Conservation (phyloP, 2,797 vertebrate genomes). For the Prionace glauca region DNA sequence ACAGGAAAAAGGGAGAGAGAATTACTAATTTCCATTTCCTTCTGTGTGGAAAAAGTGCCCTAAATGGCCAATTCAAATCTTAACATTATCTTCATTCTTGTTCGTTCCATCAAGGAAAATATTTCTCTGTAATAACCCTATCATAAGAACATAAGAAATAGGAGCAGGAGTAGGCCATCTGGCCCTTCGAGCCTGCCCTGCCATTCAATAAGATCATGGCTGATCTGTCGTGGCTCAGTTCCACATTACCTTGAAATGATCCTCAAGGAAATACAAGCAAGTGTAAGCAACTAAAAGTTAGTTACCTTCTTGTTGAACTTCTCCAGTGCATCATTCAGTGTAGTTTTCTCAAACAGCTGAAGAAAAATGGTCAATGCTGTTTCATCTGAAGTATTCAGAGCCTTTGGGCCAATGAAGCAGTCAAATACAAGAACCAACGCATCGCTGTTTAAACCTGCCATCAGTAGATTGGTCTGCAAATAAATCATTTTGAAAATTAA, state of each 20-base stretch:
- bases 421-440: neutral
- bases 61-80: neutral
- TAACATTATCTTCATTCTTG: neutral
- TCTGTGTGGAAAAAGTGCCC: neutral
- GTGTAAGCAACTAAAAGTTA: neutral
- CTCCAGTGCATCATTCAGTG: neutral
- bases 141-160: no score
- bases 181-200: no score
- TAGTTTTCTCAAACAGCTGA: slow-evolving; percentile 8
- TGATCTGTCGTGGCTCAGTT: no score
- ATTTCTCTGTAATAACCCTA: neutral
- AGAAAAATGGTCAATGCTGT: neutral
- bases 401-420: neutral
- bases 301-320: slow-evolving; percentile 9
- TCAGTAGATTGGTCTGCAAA: slow-evolving; percentile 13
- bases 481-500: neutral
- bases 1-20: neutral
- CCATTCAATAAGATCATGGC: no score
- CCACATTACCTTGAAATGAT: neutral
- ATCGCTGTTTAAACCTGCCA: neutral
- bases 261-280: neutral
- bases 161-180: no score
- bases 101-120: neutral
- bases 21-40: neutral
- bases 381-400: slow-evolving; percentile 14